These are phyloP conservation scores for Diceros bicornis DNA, from an alignment of 2,797 vertebrate genomes.

Conservation along the genomic window DNA sequence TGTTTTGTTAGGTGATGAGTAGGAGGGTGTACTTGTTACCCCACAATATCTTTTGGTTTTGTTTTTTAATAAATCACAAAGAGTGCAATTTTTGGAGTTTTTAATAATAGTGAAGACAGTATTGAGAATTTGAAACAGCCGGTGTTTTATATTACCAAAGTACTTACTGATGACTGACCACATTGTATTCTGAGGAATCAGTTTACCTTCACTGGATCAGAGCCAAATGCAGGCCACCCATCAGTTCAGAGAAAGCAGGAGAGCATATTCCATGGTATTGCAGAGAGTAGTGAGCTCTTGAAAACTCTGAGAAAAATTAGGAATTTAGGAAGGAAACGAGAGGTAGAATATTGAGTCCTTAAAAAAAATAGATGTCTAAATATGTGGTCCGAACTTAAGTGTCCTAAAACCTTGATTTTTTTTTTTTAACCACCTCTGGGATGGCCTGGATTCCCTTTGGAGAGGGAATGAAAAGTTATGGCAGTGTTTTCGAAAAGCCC, in stretches of 20 bases:
- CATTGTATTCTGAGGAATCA: background rate
- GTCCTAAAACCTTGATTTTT: conserved; percentile 50
- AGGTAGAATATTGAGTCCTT: conserved; percentile 41
- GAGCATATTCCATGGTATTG: background rate
- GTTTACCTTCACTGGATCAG: background rate
- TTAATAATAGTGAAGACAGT: conserved; percentile 40
- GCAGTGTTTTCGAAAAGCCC: background rate
- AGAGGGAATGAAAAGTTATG: conserved; percentile 1
- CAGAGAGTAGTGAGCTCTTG: background rate
- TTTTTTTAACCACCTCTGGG: background rate
- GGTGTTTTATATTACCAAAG: conserved; percentile 44
- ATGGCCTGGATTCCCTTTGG: conserved; percentile 37
- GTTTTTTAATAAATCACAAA: background rate
- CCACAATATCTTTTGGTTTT: background rate
- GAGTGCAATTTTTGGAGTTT: conserved; percentile 45
- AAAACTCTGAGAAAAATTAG: conserved; percentile 62
- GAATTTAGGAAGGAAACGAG: conserved; percentile 38
- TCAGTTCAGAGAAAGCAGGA: conserved; percentile 46
- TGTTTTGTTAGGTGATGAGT: conserved; percentile 30
- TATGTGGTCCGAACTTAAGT: conserved; percentile 33
- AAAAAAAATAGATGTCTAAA: conserved; percentile 35
- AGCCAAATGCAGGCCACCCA: background rate
- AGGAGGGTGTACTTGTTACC: background rate
- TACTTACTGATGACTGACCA: conserved; percentile 19
- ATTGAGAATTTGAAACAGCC: conserved; percentile 29